Evolutionary conservation across 2,797 vertebrate species (phyloP), one percentile per base, ranked within the genome.

Genomic region (Gymnoscopelus braueri): DNA sequence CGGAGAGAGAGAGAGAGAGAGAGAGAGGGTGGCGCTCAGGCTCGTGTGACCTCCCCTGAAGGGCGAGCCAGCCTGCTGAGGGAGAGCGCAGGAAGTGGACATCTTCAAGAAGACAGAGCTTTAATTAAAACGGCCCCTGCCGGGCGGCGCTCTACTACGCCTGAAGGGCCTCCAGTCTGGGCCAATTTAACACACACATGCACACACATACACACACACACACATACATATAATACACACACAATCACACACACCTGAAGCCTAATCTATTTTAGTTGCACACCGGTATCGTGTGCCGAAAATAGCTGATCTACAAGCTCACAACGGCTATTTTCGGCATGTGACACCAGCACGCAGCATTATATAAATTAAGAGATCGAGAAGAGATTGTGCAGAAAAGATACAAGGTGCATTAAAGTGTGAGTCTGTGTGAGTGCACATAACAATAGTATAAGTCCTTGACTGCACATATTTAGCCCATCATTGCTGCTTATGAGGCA

Each of bases 121-220:
- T 83, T 80, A 80, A 87, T 85, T 73, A 77, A 82, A 63, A 44
- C 39, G 44, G 58, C 3, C 61, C 57, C 44, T 66, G 48, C 58
- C 69, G 35, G 5, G 35, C 35, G 5, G 35, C 5, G 35, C 6
- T 39, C 35, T 8, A 39, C 39, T 10, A 44, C 3, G 39, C 52
- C 23, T 13, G 14, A 29, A 61, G 23, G 13, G 57, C 64, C 66
- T 60, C 57, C 44, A 47, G 53, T 62, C 60, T 67, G 68, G 56
- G 50, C 67, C 57, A 69, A 49, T 63, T 44, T 29, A 29, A 57
- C 49, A 39, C 35, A 39, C 39, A 44, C 39, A 10, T 2, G 8
- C 39, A 44, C 39, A 39, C 4, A 5, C 32, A 39, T 5, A 7
- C 35, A 39, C 5, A 7, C 35, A 39, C 35, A 39, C 35, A 39